Conservation (phyloP, 1,140 invertebrate genomes). For the Drosophila sp. region DNA sequence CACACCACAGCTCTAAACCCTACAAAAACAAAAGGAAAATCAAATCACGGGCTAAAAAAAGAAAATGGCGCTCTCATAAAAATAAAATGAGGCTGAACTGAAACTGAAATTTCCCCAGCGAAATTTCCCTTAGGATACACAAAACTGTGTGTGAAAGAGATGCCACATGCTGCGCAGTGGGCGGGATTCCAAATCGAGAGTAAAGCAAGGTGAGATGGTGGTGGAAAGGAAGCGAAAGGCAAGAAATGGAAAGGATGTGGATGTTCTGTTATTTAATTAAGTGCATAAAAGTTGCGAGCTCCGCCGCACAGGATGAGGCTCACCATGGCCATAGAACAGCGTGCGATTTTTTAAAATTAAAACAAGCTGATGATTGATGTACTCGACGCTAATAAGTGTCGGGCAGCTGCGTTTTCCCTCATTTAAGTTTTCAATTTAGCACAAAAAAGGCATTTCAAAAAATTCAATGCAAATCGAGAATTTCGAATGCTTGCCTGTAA, state of each 20-base stretch:
- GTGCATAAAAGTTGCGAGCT: conserved; percentile 52
- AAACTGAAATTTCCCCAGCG: conserved; percentile 53
- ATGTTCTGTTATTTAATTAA: conserved; percentile 67
- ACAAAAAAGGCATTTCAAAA: no score
- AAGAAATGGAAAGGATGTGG: conserved; percentile 4
- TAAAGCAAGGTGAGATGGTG: conserved; percentile 34
- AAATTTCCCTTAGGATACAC: conserved; percentile 55
- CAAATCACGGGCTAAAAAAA: conserved; percentile 22
- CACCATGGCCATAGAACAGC: conserved; percentile 39
- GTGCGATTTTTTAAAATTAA: conserved; percentile 75
- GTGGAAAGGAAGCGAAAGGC: neutral
- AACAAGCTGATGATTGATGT: conserved; percentile 78
- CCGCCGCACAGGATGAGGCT: conserved; percentile 35
- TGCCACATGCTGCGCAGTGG: conserved; percentile 56
- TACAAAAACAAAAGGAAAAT: conserved; percentile 3
- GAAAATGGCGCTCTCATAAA: conserved; percentile 39
- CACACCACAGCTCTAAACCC: neutral
- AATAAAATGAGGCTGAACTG: neutral
- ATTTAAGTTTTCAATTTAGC: neutral
- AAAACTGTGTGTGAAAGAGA: conserved; percentile 59
- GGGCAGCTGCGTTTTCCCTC: conserved; percentile 19
- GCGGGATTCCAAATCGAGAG: conserved; percentile 61
- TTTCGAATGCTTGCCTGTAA: no score
- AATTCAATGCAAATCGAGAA: no score
- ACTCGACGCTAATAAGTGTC: conserved; percentile 75